Evolutionary conservation across 2,113 vertebrate species (phyloP).

Genomic region (Pagrus major): DNA sequence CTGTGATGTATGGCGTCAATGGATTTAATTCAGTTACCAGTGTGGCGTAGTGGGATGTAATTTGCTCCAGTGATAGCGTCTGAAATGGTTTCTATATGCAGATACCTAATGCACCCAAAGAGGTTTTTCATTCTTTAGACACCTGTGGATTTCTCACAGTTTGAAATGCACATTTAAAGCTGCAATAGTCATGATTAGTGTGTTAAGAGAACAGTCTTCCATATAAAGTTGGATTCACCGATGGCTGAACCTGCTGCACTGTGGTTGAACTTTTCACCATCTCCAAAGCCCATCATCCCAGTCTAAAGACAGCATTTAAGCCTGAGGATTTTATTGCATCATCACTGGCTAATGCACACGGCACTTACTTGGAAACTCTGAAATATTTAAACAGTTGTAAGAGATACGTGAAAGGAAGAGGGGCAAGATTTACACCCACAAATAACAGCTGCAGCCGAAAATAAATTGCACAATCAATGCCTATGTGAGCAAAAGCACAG

Average conservation of each 20-base stretch:
- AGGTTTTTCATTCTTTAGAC: conserved; percentile 15
- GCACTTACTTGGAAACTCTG: not conserved
- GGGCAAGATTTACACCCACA: not conserved
- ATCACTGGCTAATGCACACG: not conserved
- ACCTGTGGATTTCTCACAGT: conserved; percentile 21
- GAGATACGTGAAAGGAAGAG: not conserved
- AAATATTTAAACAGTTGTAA: not conserved
- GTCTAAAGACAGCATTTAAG: not conserved
- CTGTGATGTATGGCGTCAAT: conserved; percentile 36
- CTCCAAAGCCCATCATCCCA: not conserved
- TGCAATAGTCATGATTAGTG: conserved; percentile 12
- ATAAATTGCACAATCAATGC: not conserved
- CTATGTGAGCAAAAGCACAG: not conserved
- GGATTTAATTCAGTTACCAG: conserved; percentile 32
- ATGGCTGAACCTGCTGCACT: conserved; percentile 32
- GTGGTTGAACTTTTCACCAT: conserved; percentile 16
- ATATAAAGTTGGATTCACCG: conserved; percentile 20
- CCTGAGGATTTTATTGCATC: not conserved
- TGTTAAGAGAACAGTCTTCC: conserved; percentile 9
- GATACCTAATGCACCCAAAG: conserved; percentile 28
- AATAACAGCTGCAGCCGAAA: not conserved
- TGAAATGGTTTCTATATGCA: conserved; percentile 26
- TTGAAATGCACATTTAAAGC: conserved; percentile 33
- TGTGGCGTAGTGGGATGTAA: conserved; percentile 11
- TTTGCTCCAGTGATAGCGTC: conserved; percentile 29